Conservation (phyloP, 2,888 invertebrate genomes). For the Scaptomyza cyrtandrae region DNA sequence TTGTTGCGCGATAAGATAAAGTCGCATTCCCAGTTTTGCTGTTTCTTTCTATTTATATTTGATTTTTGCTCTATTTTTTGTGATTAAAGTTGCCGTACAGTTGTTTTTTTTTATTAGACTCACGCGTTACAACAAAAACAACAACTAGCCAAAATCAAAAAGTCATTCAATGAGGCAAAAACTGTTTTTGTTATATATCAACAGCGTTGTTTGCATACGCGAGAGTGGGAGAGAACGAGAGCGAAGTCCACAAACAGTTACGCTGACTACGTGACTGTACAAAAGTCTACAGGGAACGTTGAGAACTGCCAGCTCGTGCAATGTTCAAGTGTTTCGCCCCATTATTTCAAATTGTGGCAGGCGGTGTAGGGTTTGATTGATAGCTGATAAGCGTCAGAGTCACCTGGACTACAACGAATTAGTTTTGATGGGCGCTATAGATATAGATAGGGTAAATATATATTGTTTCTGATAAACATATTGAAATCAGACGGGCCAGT, state of each 20-base stretch:
- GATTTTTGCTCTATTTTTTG: slow-evolving; percentile 69
- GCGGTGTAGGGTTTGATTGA: slow-evolving; percentile 55
- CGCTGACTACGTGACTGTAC: slow-evolving; percentile 75
- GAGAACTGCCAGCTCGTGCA: slow-evolving; percentile 55
- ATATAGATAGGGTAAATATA: slow-evolving; percentile 14
- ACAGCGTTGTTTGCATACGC: slow-evolving; percentile 31
- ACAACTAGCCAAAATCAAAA: slow-evolving; percentile 51
- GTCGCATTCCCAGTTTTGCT: slow-evolving; percentile 34
- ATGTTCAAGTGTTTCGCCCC: slow-evolving; percentile 54
- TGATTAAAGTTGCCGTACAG: slow-evolving; percentile 64
- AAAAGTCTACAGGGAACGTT: slow-evolving; percentile 45
- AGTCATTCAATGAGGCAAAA: slow-evolving; percentile 62
- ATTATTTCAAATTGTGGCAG: slow-evolving; percentile 16
- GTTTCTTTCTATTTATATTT: slow-evolving; percentile 52
- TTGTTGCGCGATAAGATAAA: slow-evolving; percentile 65
- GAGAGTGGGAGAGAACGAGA: slow-evolving; percentile 4
- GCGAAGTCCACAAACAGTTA: slow-evolving; percentile 6
- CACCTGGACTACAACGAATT: slow-evolving; percentile 43
- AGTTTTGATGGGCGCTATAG: slow-evolving; percentile 5
- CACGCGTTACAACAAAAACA: slow-evolving; percentile 64
- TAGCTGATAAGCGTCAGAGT: slow-evolving; percentile 45
- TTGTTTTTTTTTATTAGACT: slow-evolving; percentile 59
- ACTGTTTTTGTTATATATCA: slow-evolving; percentile 58
- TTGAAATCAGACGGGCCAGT: slow-evolving; percentile 14
- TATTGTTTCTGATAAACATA: slow-evolving; percentile 33